Conservation (phyloP, 2,888 invertebrate species). For the Drepanosiphum platanoidis region DNA sequence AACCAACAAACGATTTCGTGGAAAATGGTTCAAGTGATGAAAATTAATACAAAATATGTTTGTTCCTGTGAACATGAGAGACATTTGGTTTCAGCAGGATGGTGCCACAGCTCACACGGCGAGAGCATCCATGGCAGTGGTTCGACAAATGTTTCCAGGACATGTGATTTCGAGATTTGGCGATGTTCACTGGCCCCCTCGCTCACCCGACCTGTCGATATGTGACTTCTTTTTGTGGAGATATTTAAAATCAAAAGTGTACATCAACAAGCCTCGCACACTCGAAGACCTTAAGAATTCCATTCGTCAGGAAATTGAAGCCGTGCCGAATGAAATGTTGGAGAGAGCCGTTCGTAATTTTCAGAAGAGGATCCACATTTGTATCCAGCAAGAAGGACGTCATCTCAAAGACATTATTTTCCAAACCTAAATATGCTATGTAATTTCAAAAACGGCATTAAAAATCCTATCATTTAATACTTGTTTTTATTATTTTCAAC, state of each 20-base stretch:
- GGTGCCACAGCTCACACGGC: no score
- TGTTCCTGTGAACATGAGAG: no score
- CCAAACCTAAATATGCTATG: conserved; percentile 21
- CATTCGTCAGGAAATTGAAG: conserved; percentile 53
- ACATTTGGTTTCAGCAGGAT: no score
- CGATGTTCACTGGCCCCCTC: conserved; percentile 63
- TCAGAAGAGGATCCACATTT: conserved; percentile 40
- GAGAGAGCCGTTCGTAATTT: conserved; percentile 52
- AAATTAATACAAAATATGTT: conserved; percentile 21
- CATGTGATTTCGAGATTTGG: conserved; percentile 63
- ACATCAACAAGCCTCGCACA: conserved; percentile 56
- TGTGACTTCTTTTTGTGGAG: conserved; percentile 64
- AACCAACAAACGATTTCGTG: conserved; percentile 20
- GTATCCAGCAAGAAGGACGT: conserved; percentile 55
- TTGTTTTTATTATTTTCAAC: conserved; percentile 36
- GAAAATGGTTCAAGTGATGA: conserved; percentile 18
- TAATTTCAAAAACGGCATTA: conserved; percentile 33
- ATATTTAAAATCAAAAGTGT: conserved; percentile 63
- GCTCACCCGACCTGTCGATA: conserved; percentile 63
- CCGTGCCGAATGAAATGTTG: conserved; percentile 54
- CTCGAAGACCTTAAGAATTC: conserved; percentile 52
- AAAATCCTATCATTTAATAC: conserved; percentile 36
- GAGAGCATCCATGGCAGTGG: no score
- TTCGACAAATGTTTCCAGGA: conserved; percentile 63
- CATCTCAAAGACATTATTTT: conserved; percentile 44